phyloP scores from a whole-genome alignment of 2,888 invertebrate species.

The Calephelis perditalis region DNA sequence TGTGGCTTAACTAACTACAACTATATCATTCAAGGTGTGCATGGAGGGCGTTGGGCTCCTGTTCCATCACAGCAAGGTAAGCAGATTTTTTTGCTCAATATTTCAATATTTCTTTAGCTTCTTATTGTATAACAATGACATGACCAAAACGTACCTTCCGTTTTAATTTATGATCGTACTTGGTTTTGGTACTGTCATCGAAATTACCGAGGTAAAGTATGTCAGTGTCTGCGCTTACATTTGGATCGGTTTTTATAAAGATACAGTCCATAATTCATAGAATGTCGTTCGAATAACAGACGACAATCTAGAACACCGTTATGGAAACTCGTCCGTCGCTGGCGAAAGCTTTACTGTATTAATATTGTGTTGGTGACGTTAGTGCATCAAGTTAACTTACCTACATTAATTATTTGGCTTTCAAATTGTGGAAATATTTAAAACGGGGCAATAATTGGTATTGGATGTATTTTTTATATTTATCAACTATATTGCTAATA shows the following conservation, averaged over 20 bases:
- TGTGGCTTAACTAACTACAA: background rate
- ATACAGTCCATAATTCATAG: constrained; percentile 36
- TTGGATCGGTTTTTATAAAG: constrained; percentile 48
- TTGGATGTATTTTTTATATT: constrained; percentile 31
- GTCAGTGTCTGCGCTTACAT: constrained; percentile 66
- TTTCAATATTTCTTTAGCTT: constrained; percentile 62
- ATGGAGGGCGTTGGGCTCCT: constrained; percentile 99
- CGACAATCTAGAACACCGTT: constrained; percentile 36
- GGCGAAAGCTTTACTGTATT: constrained; percentile 59
- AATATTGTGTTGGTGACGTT: constrained; percentile 63
- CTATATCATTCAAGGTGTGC: constrained; percentile 83
- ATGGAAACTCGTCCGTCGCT: constrained; percentile 43
- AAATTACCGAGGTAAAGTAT: constrained; percentile 58
- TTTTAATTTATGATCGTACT: constrained; percentile 21
- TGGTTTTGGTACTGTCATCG: constrained; percentile 52
- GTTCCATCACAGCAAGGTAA: constrained; percentile 99
- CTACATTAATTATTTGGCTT: constrained; percentile 19
- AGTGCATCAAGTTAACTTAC: constrained; percentile 42
- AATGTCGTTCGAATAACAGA: constrained; percentile 41
- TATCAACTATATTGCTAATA: constrained; percentile 28
- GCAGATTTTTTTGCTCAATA: constrained; percentile 38
- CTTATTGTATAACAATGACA: constrained; percentile 45
- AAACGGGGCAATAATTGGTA: constrained; percentile 30
- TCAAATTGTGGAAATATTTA: background rate
- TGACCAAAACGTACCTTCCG: constrained; percentile 46